These are phyloP conservation scores for Menidia beryllina DNA, from an alignment of 2,113 vertebrate genomes.

Conservation along the genomic window DNA sequence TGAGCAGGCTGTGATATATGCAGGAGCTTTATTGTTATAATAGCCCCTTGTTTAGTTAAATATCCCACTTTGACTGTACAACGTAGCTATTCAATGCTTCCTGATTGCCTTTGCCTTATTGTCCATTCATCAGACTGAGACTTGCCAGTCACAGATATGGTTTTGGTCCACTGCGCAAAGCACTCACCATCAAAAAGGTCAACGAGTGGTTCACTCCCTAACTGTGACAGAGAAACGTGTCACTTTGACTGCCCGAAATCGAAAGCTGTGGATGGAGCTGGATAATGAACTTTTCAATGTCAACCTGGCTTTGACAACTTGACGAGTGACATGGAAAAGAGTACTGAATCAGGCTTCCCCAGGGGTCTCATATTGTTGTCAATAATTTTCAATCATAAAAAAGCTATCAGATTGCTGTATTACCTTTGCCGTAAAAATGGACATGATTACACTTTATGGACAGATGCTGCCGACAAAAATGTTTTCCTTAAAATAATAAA, in stretches of 20 bases:
- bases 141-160: slow-evolving; percentile 54
- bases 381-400: slow-evolving; percentile 33
- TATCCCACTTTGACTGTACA: slow-evolving; percentile 56
- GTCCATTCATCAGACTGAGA: slow-evolving; percentile 50
- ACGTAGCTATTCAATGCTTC: slow-evolving; percentile 33
- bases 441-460: slow-evolving; percentile 32
- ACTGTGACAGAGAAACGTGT: slow-evolving; percentile 68
- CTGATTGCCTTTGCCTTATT: slow-evolving; percentile 32
- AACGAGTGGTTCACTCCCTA: slow-evolving; percentile 67
- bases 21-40: slow-evolving; percentile 8
- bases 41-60: slow-evolving; percentile 28
- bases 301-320: slow-evolving; percentile 61
- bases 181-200: slow-evolving; percentile 62
- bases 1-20: slow-evolving; percentile 9
- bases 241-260: slow-evolving; percentile 68
- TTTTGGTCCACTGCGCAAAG: slow-evolving; percentile 48
- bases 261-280: slow-evolving; percentile 56
- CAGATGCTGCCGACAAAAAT: slow-evolving; percentile 2
- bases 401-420: slow-evolving; percentile 9
- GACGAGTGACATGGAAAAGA: slow-evolving; percentile 53
- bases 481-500: slow-evolving; percentile 13
- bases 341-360: slow-evolving; percentile 35
- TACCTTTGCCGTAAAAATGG: slow-evolving; percentile 2
- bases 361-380: slow-evolving; percentile 31
- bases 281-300: slow-evolving; percentile 71